These are phyloP conservation scores for Agrotis segetum DNA, from an alignment of 2,888 invertebrate genomes.

Conservation along the genomic window DNA sequence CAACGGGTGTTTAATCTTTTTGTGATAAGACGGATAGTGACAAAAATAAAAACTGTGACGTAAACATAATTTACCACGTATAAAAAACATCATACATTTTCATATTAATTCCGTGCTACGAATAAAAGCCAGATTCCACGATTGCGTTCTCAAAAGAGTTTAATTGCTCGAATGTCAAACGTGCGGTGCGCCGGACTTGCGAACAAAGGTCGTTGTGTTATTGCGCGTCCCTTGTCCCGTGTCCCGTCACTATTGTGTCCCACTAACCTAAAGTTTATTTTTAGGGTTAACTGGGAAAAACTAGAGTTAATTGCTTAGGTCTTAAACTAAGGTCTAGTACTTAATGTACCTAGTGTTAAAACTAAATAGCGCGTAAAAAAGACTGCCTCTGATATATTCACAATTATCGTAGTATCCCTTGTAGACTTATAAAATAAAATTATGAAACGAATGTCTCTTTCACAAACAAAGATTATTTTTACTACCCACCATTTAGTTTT, in stretches of 20 bases:
- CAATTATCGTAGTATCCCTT: too few relatives aligned
- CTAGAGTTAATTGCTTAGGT: conserved; percentile 16
- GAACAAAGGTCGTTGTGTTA: conserved; percentile 72
- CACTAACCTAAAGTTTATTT: conserved; percentile 17
- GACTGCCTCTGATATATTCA: background rate
- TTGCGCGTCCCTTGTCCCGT: conserved; percentile 53
- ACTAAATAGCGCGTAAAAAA: too few relatives aligned
- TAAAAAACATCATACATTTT: conserved; percentile 38
- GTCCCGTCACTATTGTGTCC: conserved; percentile 46
- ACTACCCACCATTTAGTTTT: background rate
- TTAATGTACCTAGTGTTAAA: background rate
- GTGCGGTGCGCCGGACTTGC: conserved; percentile 55
- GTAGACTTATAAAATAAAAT: too few relatives aligned
- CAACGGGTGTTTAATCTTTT: too few relatives aligned
- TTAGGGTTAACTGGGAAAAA: background rate
- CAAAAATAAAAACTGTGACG: too few relatives aligned
- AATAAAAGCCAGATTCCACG: conserved; percentile 52
- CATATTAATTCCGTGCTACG: conserved; percentile 56
- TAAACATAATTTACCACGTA: too few relatives aligned
- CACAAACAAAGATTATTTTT: background rate
- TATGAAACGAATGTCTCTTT: background rate
- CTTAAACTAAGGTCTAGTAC: background rate
- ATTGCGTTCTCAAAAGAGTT: conserved; percentile 69
- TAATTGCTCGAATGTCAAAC: conserved; percentile 77
- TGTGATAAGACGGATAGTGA: too few relatives aligned